Conservation (phyloP, 2,888 invertebrate species). For the Macrophya annulata region DNA sequence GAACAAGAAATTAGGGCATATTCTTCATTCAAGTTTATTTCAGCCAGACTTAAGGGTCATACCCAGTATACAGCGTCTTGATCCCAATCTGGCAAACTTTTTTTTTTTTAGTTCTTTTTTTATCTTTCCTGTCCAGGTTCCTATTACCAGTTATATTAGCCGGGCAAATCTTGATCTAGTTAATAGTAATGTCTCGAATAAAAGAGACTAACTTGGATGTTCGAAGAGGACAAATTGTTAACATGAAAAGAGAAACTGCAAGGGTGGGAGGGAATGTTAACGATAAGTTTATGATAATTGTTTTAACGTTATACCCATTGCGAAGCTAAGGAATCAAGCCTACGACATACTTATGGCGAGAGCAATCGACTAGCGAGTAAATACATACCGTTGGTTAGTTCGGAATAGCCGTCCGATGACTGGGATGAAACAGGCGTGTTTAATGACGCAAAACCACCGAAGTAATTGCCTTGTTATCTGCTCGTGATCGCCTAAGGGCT, state of each 20-base stretch:
- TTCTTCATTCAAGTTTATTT: not conserved
- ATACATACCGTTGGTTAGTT: not conserved
- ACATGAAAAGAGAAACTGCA: not conserved
- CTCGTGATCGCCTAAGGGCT: conserved; percentile 56
- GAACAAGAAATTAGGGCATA: not conserved
- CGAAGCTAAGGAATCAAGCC: conserved; percentile 36
- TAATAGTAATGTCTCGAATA: not conserved
- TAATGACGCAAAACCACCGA: conserved; percentile 55
- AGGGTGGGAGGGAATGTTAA: not conserved
- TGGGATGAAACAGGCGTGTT: conserved; percentile 46
- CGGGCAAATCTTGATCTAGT: not conserved
- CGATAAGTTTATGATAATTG: conserved; percentile 51
- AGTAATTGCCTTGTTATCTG: conserved; percentile 57
- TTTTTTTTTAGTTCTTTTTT: too few species aligned
- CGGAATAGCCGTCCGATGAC: conserved; percentile 47
- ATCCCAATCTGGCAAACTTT: not conserved
- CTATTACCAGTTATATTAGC: not conserved
- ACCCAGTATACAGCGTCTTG: not conserved
- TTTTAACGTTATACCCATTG: conserved; percentile 1
- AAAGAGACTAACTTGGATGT: not conserved
- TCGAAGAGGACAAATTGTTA: not conserved
- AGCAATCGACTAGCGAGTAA: conserved; percentile 16
- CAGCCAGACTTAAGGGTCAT: not conserved
- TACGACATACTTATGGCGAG: conserved; percentile 15
- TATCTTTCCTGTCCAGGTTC: not conserved